Percentiles rank a stretch among this genome's conserved stretches.
Evolutionary conservation across 2,113 vertebrate genomes (phyloP).

Genomic region (Hymenochirus boettgeri): DNA sequence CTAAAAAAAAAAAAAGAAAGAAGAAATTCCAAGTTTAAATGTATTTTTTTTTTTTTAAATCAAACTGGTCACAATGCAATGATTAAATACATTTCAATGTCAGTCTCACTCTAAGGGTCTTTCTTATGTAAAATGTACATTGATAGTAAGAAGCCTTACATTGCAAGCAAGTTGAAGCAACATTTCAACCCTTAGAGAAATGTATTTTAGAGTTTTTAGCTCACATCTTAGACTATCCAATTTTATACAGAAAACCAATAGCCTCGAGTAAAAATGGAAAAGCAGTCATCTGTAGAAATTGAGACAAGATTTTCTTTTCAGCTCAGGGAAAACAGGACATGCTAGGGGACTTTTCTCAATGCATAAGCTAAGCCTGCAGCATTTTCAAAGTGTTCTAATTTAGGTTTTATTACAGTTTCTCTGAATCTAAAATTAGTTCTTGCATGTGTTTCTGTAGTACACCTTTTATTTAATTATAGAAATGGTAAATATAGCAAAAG

Average conservation of each 20-base stretch:
- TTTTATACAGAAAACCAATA: conserved; percentile 23
- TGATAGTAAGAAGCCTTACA: conserved; percentile 6
- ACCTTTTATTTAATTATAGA: too few species aligned
- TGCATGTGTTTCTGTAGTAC: too few species aligned
- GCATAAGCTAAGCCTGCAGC: conserved; percentile 3
- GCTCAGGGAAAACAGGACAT: conserved; percentile 17
- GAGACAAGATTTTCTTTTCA: conserved; percentile 17
- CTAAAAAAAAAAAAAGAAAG: too few species aligned
- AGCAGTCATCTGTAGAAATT: conserved; percentile 21
- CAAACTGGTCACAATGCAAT: too few species aligned
- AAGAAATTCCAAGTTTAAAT: too few species aligned
- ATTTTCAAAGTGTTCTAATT: not conserved
- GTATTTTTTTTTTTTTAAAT: too few species aligned
- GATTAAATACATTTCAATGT: too few species aligned
- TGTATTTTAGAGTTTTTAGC: conserved; percentile 18
- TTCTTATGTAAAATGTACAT: not conserved
- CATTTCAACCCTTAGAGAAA: conserved; percentile 19
- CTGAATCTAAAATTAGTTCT: not conserved
- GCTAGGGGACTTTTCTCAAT: not conserved
- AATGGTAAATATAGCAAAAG: too few species aligned
- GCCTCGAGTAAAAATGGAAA: conserved; percentile 23
- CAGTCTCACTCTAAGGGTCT: conserved; percentile 1
- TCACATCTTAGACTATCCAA: conserved; percentile 14
- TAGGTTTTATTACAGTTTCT: not conserved
- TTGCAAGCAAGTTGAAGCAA: not conserved